phyloP scores from a whole-genome alignment of 2,888 invertebrate species.

The Hipparchia semele region DNA sequence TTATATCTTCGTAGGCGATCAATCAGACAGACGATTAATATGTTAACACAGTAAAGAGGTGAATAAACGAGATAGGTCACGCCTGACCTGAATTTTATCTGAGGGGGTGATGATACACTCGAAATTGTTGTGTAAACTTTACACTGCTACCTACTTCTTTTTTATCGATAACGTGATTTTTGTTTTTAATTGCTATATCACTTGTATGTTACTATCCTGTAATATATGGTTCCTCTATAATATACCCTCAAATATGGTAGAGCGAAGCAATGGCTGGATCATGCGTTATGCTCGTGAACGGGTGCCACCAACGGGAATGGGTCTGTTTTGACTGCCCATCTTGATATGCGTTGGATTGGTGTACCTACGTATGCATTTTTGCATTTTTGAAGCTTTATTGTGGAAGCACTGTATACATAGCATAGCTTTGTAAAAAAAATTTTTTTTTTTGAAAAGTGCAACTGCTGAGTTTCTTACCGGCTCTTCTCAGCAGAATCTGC shows the following conservation, averaged over 20 bases:
- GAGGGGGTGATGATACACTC: conserved; percentile 23
- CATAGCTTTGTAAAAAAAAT: too few relatives aligned
- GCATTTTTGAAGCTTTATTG: too few relatives aligned
- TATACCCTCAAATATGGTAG: neutral
- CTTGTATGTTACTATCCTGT: neutral
- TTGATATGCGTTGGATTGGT: too few relatives aligned
- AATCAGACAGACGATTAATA: conserved; percentile 21
- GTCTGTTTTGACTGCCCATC: too few relatives aligned
- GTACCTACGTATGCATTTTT: too few relatives aligned
- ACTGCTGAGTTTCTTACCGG: too few relatives aligned
- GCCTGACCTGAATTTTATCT: conserved; percentile 34
- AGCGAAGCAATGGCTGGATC: too few relatives aligned
- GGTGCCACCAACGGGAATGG: too few relatives aligned
- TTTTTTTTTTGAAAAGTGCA: too few relatives aligned
- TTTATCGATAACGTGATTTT: neutral
- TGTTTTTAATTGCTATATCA: neutral
- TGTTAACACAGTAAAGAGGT: conserved; percentile 24
- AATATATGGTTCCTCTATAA: neutral
- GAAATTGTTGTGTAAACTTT: conserved; percentile 5
- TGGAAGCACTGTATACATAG: too few relatives aligned
- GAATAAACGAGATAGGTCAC: conserved; percentile 35
- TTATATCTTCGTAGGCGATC: conserved; percentile 6
- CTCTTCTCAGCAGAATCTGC: too few relatives aligned
- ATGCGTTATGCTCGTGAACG: too few relatives aligned
- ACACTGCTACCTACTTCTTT: neutral